Evolutionary conservation across 2,888 invertebrate genomes (phyloP).

Genomic region (Nomada goodeniana): DNA sequence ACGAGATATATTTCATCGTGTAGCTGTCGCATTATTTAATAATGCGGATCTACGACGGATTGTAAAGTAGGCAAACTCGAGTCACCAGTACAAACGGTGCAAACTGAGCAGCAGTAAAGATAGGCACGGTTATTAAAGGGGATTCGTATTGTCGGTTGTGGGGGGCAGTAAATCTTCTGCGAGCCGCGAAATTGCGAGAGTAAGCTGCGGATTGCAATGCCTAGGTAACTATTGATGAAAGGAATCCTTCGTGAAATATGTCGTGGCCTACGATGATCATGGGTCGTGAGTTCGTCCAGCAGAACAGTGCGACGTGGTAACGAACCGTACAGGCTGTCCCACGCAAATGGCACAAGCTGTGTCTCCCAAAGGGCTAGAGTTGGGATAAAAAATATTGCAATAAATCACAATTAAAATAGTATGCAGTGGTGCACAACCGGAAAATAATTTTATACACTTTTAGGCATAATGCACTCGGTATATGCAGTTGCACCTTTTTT

Average conservation of each 20-base stretch:
- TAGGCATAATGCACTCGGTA: too few species aligned
- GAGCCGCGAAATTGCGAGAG: conserved; percentile 61
- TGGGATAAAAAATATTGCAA: too few species aligned
- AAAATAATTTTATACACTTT: too few species aligned
- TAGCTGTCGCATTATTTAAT: conserved; percentile 65
- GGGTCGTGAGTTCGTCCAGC: background rate
- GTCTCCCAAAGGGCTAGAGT: too few species aligned
- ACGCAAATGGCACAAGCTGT: too few species aligned
- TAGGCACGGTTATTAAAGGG: conserved; percentile 63
- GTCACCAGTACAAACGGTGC: conserved; percentile 63
- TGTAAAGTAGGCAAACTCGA: conserved; percentile 62
- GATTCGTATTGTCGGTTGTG: conserved; percentile 66
- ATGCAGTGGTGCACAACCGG: too few species aligned
- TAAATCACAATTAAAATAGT: too few species aligned
- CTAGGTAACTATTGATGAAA: conserved; percentile 66
- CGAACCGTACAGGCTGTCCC: too few species aligned
- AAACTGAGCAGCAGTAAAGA: conserved; percentile 61
- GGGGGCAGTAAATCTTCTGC: conserved; percentile 60
- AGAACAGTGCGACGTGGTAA: conserved; percentile 5
- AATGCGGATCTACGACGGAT: conserved; percentile 64
- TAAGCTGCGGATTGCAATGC: conserved; percentile 60
- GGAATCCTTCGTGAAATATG: conserved; percentile 58
- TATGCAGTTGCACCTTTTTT: too few species aligned
- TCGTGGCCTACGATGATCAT: conserved; percentile 43
- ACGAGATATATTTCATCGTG: conserved; percentile 53